Conservation (phyloP, 2,888 invertebrate species). For the Mesorhabditis belari region DNA sequence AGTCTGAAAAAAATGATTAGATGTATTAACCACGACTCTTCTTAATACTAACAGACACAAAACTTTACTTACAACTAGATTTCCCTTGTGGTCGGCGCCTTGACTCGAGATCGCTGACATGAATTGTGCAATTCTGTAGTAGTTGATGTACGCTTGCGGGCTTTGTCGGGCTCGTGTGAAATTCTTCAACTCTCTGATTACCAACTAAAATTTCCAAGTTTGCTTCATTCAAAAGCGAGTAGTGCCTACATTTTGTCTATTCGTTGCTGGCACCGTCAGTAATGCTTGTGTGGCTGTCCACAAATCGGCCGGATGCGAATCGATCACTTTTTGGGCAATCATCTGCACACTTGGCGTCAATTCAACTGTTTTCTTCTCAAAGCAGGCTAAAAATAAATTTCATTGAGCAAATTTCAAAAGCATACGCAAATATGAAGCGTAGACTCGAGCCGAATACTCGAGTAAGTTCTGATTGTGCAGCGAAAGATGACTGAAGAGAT, state of each 20-base stretch:
- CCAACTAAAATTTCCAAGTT: neutral
- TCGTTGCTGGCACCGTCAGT: neutral
- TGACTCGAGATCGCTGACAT: neutral
- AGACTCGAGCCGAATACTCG: conserved; percentile 25
- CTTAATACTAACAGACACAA: too few relatives aligned
- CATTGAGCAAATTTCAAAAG: neutral
- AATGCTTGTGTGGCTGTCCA: conserved; percentile 1
- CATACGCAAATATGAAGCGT: conserved; percentile 26
- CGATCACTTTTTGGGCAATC: conserved; percentile 5
- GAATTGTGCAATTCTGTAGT: conserved; percentile 11
- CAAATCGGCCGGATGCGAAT: conserved; percentile 11
- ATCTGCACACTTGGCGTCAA: neutral
- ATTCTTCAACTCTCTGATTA: neutral
- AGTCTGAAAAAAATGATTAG: neutral
- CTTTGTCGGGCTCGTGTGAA: neutral
- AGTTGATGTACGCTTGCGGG: conserved; percentile 18
- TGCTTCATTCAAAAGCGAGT: neutral
- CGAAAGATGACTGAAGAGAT: conserved; percentile 16
- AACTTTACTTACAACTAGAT: neutral
- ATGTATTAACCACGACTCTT: too few relatives aligned
- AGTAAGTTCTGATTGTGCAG: conserved; percentile 26
- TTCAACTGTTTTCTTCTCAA: neutral
- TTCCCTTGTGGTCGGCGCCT: conserved; percentile 4
- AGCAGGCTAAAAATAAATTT: conserved; percentile 1
- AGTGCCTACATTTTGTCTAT: neutral